Base-by-base conservation (phyloP, 37 sponge, comb jelly and placozoan genomes). In the Crambe crambe region DNA sequence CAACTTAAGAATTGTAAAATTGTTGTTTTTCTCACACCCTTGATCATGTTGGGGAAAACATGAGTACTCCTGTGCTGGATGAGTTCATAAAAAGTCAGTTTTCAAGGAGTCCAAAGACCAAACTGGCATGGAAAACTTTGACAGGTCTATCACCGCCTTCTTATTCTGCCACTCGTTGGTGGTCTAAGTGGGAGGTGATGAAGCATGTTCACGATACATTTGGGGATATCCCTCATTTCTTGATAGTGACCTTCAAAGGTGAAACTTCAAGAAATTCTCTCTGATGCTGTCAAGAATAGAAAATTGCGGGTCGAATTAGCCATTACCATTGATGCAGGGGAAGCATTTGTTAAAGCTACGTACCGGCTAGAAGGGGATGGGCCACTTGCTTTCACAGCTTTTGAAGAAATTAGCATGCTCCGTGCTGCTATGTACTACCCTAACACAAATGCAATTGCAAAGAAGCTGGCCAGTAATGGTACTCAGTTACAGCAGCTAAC, bases 321-420 rank as follows among this genome's bases (percentile, higher is more conserved):
- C 38, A 64, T 65, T 9, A 25, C 37, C 27, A 54, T 82, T 62
- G 83, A 82, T 64, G 68, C 40, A 36, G 75, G 83, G 29, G 56
- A 62, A 29, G 56, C 66, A 26, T 82, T 73, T 73, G 83, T 82
- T 64, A 68, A 73, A 32, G 51, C 75, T 1, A 82, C 75, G 0
- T 82, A 82, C 67, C 51, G 36, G 3, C 42, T 83, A 41, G 84
- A 83, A 31, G 76, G 84, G 22, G 84, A 83, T 75, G 76, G 84
- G 29, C 43, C 76, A 41, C 67, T 82, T n/a, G 9, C 57, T 9
- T 59, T 36, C 27, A 37, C 35, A 8, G n/a, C 62, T n/a, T n/a
- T n/a, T n/a, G n/a, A n/a, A n/a, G n/a, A 57, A 35, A 76, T 76
- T 57, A 59, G 60, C 30, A 43, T 37, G 8, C 43, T 80, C 6